phyloP scores from a whole-genome alignment of 1,140 invertebrate species.

The Brachionus manjavacas region DNA sequence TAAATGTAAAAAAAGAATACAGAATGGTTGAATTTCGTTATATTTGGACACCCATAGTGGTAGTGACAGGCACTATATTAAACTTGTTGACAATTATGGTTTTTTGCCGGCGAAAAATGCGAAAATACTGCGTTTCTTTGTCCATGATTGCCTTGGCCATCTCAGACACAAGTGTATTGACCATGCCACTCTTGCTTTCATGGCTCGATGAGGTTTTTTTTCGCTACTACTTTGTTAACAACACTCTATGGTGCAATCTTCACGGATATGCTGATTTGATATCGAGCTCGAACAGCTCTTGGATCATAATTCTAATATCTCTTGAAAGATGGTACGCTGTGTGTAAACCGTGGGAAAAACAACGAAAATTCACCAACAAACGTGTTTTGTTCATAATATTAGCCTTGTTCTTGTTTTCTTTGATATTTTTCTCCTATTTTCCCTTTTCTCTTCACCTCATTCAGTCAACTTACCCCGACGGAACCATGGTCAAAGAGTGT shows the following conservation, averaged over 20 bases:
- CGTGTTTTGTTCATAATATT: neutral
- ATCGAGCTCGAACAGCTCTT: conserved; percentile 15
- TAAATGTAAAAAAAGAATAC: neutral
- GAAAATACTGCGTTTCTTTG: conserved; percentile 21
- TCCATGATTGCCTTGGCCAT: conserved; percentile 31
- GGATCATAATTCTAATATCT: conserved; percentile 38
- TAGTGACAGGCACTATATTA: neutral
- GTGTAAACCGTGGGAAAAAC: conserved; percentile 31
- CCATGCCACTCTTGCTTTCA: neutral
- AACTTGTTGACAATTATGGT: conserved; percentile 30
- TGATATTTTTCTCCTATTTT: conserved; percentile 15
- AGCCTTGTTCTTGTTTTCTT: neutral
- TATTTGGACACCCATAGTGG: neutral
- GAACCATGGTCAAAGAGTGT: neutral
- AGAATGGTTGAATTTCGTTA: conserved; percentile 21
- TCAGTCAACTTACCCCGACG: neutral
- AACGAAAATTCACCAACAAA: conserved; percentile 20
- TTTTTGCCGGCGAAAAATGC: conserved; percentile 37
- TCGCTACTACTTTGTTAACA: conserved; percentile 18
- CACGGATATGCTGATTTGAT: conserved; percentile 37
- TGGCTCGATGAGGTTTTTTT: conserved; percentile 30
- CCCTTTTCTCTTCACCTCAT: neutral
- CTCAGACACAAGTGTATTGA: conserved; percentile 14
- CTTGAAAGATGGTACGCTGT: conserved; percentile 25
- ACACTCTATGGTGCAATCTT: conserved; percentile 38